Conservation (phyloP, 2,113 vertebrate species). For the Rhinogobius similis region DNA sequence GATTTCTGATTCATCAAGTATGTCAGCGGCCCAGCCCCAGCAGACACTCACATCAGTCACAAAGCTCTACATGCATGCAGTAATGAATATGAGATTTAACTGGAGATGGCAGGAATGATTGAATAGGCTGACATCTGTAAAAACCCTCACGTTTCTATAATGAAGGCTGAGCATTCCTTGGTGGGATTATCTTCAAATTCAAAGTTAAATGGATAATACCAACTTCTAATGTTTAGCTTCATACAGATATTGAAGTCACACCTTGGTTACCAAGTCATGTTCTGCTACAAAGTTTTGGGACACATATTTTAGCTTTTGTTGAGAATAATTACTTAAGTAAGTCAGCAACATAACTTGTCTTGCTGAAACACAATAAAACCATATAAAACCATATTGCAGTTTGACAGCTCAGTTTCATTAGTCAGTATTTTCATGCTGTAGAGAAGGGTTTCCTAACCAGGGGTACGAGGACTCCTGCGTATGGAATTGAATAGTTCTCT, state of each 20-base stretch:
- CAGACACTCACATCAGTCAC: constrained; percentile 8
- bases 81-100: constrained; percentile 13
- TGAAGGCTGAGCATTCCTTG: constrained; percentile 24
- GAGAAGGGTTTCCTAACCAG: too few species aligned
- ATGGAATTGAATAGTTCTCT: too few species aligned
- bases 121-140: constrained; percentile 18
- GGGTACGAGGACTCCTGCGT: too few species aligned
- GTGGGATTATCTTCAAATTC: constrained; percentile 30
- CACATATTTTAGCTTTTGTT: background rate
- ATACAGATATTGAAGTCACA: background rate
- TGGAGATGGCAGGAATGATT: constrained; percentile 19
- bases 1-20: constrained; percentile 8
- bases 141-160: constrained; percentile 25
- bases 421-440: too few species aligned
- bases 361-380: too few species aligned
- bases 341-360: too few species aligned
- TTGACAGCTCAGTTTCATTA: too few species aligned
- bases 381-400: too few species aligned
- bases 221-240: background rate
- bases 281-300: background rate
- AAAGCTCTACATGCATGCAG: constrained; percentile 12
- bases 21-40: constrained; percentile 13
- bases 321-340: too few species aligned
- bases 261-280: background rate
- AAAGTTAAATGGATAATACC: constrained; percentile 1